These are phyloP conservation scores for Xestoiulus laeticollis DNA, from an alignment of 2,888 invertebrate genomes.

Conservation along the genomic window DNA sequence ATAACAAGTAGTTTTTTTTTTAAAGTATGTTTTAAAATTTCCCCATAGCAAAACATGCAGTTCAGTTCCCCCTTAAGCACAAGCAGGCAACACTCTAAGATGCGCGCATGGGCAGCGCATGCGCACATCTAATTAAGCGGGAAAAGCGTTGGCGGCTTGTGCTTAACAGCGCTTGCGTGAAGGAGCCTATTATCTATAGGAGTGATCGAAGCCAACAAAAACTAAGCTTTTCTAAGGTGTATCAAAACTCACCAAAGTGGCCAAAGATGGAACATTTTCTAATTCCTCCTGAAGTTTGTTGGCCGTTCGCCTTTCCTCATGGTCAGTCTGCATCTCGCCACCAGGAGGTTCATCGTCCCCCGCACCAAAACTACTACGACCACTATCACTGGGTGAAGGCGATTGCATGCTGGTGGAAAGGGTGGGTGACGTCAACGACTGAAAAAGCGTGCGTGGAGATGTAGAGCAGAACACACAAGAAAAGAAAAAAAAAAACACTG, in stretches of 20 bases:
- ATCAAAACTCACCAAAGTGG: conserved; percentile 18
- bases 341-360: background rate
- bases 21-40: too few species aligned
- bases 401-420: conserved; percentile 34
- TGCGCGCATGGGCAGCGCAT: too few species aligned
- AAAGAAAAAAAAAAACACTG: background rate
- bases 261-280: conserved; percentile 28
- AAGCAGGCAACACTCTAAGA: background rate
- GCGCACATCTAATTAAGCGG: too few species aligned
- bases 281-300: conserved; percentile 15
- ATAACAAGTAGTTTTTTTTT: too few species aligned
- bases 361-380: conserved; percentile 25
- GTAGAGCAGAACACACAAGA: conserved; percentile 7
- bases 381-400: conserved; percentile 29
- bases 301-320: conserved; percentile 15
- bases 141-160: too few species aligned
- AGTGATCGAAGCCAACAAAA: background rate
- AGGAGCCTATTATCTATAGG: background rate
- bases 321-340: background rate
- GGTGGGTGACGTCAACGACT: conserved; percentile 29
- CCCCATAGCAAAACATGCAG: too few species aligned
- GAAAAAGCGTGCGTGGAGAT: conserved; percentile 1
- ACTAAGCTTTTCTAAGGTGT: background rate
- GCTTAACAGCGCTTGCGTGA: too few species aligned
- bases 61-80: background rate